Base-by-base conservation (phyloP, 2,797 vertebrate genomes). In the Chelonia mydas region DNA sequence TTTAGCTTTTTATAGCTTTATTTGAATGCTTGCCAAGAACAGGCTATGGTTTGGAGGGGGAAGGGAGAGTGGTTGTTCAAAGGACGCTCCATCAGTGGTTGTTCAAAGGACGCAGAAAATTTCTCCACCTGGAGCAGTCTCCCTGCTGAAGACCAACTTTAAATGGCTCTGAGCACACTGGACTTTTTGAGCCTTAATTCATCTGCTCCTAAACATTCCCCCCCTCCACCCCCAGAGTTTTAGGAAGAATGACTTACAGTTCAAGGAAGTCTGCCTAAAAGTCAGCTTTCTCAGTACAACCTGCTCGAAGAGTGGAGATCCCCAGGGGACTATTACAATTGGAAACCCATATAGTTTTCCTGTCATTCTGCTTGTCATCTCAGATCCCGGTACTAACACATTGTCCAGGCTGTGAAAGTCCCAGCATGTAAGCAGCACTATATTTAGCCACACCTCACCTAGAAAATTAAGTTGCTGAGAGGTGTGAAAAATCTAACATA, bases 101-200 rank as follows among this genome's bases (percentile, higher is more conserved):
- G 41, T 41, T 81, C 6, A 7, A 49, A 88, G 81, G 15, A 1
- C 87, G 37, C 27, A 4, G 76, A 57, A 81, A 11, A 0, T 0
- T 0, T 12, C 5, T 19, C 47, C 55, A 0, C 0, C 2, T 28
- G 72, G 51, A 87, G 83, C 31, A 33, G 15, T 5, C 74, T 50
- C 47, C 23, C 6, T 0, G 0, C 0, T 49, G 27, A 5, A 2
- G 4, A 47, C 50, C 79, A 50, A 65, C 2, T 50, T 2, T 78
- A 49, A 65, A 37, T 4, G 3, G 41, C 21, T 49, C 0, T 0
- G 2, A n/a, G 0, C 9, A 6, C 1, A 6, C 15, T 19, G 54
- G 45, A 61, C 61, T 76, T n/a, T 53, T 92, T 88, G 74, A 16
- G 4, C 45, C 61, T 88, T 27, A 49, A 13, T 41, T 47, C 57